These are phyloP conservation scores for Matsumyia berberina DNA, from an alignment of 2,888 invertebrate genomes.

Conservation along the genomic window DNA sequence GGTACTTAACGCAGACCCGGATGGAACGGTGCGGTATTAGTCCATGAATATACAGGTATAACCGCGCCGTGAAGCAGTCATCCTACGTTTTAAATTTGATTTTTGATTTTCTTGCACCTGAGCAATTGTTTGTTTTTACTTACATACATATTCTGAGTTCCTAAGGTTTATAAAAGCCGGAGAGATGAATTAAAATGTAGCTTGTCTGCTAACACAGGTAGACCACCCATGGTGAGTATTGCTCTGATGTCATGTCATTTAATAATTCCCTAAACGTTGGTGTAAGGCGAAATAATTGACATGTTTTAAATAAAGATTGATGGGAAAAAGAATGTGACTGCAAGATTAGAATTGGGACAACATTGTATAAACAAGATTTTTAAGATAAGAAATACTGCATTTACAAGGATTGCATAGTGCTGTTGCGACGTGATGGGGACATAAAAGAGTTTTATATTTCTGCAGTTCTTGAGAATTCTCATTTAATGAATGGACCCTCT, in stretches of 20 bases:
- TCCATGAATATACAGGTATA: conserved; percentile 47
- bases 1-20: conserved; percentile 49
- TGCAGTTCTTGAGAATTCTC: no score
- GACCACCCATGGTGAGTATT: conserved; percentile 35
- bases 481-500: no score
- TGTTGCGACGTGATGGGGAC: no score
- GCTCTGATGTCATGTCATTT: background rate
- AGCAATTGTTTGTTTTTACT: conserved; percentile 62
- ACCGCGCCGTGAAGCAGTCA: conserved; percentile 13
- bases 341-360: no score
- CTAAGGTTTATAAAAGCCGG: conserved; percentile 35
- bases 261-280: background rate
- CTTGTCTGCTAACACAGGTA: conserved; percentile 7
- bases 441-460: no score
- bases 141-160: conserved; percentile 51
- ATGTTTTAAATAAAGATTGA: no score
- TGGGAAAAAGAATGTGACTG: no score
- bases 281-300: background rate
- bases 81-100: conserved; percentile 52
- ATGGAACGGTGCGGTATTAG: conserved; percentile 50
- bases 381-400: no score
- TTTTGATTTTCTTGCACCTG: conserved; percentile 62
- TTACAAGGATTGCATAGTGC: no score
- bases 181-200: conserved; percentile 39
- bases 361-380: no score